Evolutionary conservation across 2,888 invertebrate genomes (phyloP).

Genomic region (Apamea sordens): DNA sequence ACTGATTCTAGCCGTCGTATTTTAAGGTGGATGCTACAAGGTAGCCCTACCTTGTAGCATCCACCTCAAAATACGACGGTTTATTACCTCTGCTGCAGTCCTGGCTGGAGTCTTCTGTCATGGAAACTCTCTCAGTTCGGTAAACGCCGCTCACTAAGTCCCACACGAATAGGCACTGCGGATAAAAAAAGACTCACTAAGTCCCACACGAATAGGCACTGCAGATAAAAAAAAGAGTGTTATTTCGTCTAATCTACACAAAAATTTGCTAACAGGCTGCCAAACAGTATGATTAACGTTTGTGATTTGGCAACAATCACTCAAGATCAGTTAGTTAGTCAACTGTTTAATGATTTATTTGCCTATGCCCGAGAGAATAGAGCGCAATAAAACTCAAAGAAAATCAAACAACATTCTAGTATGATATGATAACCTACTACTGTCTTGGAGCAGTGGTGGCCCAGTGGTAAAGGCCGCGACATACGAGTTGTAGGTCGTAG

Average conservation of each 20-base stretch:
- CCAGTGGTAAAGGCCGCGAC: too few species aligned
- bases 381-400: neutral
- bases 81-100: constrained; percentile 84
- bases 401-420: neutral
- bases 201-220: constrained; percentile 89
- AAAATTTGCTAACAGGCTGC: neutral
- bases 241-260: neutral
- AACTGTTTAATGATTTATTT: neutral
- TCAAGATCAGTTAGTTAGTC: neutral
- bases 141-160: constrained; percentile 88
- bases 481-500: too few species aligned
- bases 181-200: constrained; percentile 78
- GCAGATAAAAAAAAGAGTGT: constrained; percentile 13
- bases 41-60: too few species aligned
- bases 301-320: neutral
- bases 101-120: constrained; percentile 87
- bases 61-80: neutral
- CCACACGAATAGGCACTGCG: constrained; percentile 88
- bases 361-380: neutral
- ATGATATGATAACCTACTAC: neutral
- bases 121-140: constrained; percentile 85
- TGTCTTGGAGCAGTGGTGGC: too few species aligned
- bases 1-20: too few species aligned
- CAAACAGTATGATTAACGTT: neutral
- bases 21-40: too few species aligned